Percentiles rank a stretch among this genome's conserved stretches.
Evolutionary conservation across 2,113 vertebrate genomes (phyloP).

Genomic region (Merops nubicus): DNA sequence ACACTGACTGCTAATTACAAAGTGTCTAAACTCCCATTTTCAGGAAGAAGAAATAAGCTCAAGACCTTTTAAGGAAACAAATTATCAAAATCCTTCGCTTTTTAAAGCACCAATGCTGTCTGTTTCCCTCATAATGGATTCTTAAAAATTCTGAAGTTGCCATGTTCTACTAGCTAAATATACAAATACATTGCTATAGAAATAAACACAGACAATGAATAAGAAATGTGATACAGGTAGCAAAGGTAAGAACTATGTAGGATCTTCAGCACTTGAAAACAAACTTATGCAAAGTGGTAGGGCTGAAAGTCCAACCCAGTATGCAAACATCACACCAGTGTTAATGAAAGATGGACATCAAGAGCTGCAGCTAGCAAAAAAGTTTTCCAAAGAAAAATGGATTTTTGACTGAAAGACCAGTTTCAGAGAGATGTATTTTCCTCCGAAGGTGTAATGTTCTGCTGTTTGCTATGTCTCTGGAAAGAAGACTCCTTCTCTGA

Average conservation of each 20-base stretch:
- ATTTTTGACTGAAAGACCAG: background rate
- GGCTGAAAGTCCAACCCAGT: background rate
- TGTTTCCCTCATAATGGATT: background rate
- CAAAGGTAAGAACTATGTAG: background rate
- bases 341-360: background rate
- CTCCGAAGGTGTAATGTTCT: background rate
- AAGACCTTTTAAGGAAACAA: background rate
- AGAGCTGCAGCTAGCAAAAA: background rate
- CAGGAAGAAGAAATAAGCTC: background rate
- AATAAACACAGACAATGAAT: background rate
- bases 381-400: background rate
- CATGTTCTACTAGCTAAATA: background rate
- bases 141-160: background rate
- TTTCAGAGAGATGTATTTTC: background rate
- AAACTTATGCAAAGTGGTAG: background rate
- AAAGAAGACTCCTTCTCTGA: background rate
- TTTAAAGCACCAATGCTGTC: background rate
- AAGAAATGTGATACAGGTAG: background rate
- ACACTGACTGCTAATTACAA: background rate
- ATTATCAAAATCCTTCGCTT: conserved; percentile 8
- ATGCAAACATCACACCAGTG: background rate
- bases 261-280: background rate
- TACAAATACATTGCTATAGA: background rate
- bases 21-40: background rate
- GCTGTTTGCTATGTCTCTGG: background rate